Base-by-base conservation (phyloP, 2,888 invertebrate species). In the Phaedon cochleariae region DNA sequence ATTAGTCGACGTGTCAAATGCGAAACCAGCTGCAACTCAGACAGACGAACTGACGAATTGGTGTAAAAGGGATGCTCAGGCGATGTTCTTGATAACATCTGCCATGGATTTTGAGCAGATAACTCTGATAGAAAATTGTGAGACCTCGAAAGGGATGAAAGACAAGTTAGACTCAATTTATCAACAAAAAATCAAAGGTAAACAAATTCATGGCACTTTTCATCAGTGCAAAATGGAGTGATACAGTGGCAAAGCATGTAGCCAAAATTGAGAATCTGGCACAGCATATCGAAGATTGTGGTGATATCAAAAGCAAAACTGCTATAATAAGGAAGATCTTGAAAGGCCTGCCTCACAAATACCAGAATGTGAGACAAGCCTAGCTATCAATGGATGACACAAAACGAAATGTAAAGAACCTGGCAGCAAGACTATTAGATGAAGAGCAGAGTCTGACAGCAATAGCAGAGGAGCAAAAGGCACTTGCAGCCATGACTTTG, bases 201-300 rank as follows among this genome's bases (percentile, higher is more conserved):
- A 75, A 72, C 53, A 75, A 76, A 59, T 74, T 76, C 71, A 22
- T 75, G 17, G 53, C 63, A 7, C 65, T 21, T 70, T 74, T 54
- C 49, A 68, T 18, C 59, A 71, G 41, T 73, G 71, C 31, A 69
- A 65, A 59, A 71, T 71, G n/a, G n/a, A n/a, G 68, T 48, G 66
- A 15, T 45, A 46, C 7, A 1, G 68, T 76, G 0, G 70, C 72
- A 0, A 70, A 75, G 29, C 74, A 76, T 46, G 63, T 75, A 6
- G 45, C 1, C 67, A 71, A 59, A 76, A 66, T 79, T 1, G 73
- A 73, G 61, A 77, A 75, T 53, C 53, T n/a, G 61, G 76, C 74
- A 5, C 46, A 51, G 51, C 52, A 67, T 55, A 59, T 73, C 15
- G 37, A 57, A 31, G 71, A 72, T 15, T 31, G 58, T 12, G 71